Conservation (phyloP, 23 tunicate genomes). For the Diplosoma virens region DNA sequence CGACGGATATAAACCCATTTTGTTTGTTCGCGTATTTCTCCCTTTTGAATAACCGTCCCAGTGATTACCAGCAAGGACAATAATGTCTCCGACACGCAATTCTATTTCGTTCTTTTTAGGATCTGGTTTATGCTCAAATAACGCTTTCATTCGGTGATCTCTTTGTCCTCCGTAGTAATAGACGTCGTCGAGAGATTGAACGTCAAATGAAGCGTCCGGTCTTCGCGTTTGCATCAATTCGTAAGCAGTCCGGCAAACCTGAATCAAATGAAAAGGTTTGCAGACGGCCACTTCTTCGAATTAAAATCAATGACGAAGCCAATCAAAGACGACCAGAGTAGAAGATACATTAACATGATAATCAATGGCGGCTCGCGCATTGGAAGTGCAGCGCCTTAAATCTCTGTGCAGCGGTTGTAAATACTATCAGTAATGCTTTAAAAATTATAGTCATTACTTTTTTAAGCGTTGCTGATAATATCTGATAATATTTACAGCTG, state of each 20-base stretch:
- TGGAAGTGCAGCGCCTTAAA: too few species aligned
- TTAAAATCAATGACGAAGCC: too few species aligned
- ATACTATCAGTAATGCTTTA: too few species aligned
- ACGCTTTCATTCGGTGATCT: constrained; percentile 52
- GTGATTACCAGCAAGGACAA: constrained; percentile 82
- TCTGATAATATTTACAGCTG: too few species aligned
- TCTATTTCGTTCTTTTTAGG: constrained; percentile 45
- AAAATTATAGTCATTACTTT: too few species aligned
- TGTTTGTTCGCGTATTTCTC: constrained; percentile 41
- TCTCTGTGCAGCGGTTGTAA: too few species aligned
- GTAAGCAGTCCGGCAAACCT: constrained; percentile 87
- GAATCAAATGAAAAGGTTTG: too few species aligned
- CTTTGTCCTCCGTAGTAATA: constrained; percentile 84
- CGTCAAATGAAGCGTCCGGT: constrained; percentile 58
- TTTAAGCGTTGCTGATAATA: too few species aligned
- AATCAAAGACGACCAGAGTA: too few species aligned
- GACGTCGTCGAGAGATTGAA: constrained; percentile 81
- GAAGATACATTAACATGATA: too few species aligned
- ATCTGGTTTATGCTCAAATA: constrained; percentile 29
- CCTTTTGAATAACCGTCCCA: constrained; percentile 94
- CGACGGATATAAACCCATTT: constrained; percentile 82
- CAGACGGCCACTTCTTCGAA: too few species aligned
- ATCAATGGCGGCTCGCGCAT: too few species aligned
- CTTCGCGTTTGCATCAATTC: constrained; percentile 85
- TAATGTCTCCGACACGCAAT: constrained; percentile 57